Evolutionary conservation across 2,888 invertebrate species (phyloP), one percentile per base, ranked within the genome.

Genomic region (Acleris literana): DNA sequence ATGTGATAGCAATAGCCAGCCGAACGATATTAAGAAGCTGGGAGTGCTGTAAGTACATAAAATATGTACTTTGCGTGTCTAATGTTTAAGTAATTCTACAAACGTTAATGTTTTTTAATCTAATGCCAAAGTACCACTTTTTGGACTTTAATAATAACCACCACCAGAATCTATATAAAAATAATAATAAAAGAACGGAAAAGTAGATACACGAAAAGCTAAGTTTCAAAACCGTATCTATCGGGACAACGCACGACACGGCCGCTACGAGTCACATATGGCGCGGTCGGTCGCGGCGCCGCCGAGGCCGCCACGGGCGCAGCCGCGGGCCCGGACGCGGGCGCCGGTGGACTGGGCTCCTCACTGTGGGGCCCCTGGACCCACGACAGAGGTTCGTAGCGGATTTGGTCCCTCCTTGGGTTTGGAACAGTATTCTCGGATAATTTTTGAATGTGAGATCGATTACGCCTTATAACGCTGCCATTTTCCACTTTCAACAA

Each of bases 401-500:
- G 20, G 57, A 22, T 46, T 9, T 5, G 55, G 46, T 57, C 57
- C 46, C 7, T 9, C 7, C 17, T 33, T 33, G 9, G 33, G 33
- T 9, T 33, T 33, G 33, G 0, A 33, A 9, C 29, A 1, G 20
- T 29, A 13, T 9, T 54, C 1, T 1, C 11, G 4, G 20, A 4
- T 17, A 33, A 18, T 54, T 25, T 64, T 43, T 61, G 22, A 25
- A 68, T 18, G 59, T 68, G 63, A 43, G 51, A 51, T 2, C 68
- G 49, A 60, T 63, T 63, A 29, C 68, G 59, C 29, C 68, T 55
- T 13, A 55, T 59, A 1, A 29, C 17, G n/a, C 53, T 53, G 17
- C 68, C 63, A 20, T 56, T 56, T 5, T 68, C 51, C 18, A 59
- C 55, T 68, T 63, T 49, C 22, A 60, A 51, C 68, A 59, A 59